Conservation (phyloP, 2,113 vertebrate species). For the Struthidea cinerea region DNA sequence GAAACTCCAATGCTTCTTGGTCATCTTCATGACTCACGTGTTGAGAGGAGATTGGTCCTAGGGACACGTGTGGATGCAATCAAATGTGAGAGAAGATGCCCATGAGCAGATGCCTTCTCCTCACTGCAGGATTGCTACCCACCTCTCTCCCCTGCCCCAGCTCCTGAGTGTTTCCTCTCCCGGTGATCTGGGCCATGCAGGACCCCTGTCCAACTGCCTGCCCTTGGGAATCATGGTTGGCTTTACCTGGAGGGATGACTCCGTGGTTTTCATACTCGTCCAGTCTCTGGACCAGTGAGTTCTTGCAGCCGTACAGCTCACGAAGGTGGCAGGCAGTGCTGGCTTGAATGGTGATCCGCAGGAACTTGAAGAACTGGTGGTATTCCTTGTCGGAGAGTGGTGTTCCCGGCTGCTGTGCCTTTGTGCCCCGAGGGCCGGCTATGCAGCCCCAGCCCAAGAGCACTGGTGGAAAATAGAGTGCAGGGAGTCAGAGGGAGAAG, state of each 20-base stretch:
- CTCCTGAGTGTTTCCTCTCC: neutral
- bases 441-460: neutral
- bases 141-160: neutral
- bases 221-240: neutral
- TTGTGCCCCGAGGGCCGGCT: fast-evolving
- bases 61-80: neutral
- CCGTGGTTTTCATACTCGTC: conserved; percentile 47
- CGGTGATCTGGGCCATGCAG: neutral
- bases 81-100: neutral
- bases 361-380: conserved; percentile 15
- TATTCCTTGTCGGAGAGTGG: conserved; percentile 44
- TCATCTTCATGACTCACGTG: neutral
- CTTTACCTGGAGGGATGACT: conserved; percentile 48
- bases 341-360: neutral
- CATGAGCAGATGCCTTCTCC: neutral
- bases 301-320: neutral
- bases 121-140: neutral
- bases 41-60: neutral
- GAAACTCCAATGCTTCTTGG: neutral
- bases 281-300: neutral
- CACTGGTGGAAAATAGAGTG: neutral
- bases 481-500: neutral
- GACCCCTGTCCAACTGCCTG: neutral
- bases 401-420: neutral
- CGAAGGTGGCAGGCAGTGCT: conserved; percentile 14